Conservation (phyloP, 2,888 invertebrate species). For the Phragmatobia fuliginosa region DNA sequence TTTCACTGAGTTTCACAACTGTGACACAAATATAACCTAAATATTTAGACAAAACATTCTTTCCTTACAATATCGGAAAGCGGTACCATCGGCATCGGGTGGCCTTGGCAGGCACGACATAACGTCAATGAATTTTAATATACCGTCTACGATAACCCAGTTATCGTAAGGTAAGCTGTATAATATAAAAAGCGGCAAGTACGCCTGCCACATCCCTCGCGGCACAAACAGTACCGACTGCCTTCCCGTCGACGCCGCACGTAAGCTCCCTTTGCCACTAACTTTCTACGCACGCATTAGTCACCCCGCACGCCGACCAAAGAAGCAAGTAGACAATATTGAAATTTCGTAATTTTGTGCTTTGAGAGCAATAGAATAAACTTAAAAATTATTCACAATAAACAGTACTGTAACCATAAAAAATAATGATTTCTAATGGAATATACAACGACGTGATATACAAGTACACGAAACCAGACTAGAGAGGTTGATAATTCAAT, state of each 20-base stretch:
- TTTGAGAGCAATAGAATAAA: background rate
- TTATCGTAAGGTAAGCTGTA: constrained; percentile 76
- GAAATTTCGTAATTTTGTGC: background rate
- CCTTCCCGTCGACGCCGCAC: constrained; percentile 80
- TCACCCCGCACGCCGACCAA: constrained; percentile 36
- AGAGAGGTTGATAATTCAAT: background rate
- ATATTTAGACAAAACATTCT: constrained; percentile 59
- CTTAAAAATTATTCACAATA: background rate
- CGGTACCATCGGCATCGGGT: constrained; percentile 68
- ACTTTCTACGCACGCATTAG: constrained; percentile 72
- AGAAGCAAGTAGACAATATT: constrained; percentile 8
- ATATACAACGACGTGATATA: background rate
- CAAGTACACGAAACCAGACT: background rate
- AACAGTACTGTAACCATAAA: background rate
- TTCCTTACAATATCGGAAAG: constrained; percentile 64
- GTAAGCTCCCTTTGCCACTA: constrained; percentile 74
- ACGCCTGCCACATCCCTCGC: constrained; percentile 66
- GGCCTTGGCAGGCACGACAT: constrained; percentile 78
- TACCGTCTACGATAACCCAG: constrained; percentile 81
- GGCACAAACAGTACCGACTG: constrained; percentile 72
- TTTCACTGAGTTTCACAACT: constrained; percentile 58
- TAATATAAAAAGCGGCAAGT: constrained; percentile 75
- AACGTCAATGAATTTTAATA: constrained; percentile 84
- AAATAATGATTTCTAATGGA: background rate
- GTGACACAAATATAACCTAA: constrained; percentile 51